A percentile compares a stretch with the other conserved stretches of the same genome.
Evolutionary conservation across 2,797 vertebrate genomes (phyloP).

Genomic region (Remorina albescens): DNA sequence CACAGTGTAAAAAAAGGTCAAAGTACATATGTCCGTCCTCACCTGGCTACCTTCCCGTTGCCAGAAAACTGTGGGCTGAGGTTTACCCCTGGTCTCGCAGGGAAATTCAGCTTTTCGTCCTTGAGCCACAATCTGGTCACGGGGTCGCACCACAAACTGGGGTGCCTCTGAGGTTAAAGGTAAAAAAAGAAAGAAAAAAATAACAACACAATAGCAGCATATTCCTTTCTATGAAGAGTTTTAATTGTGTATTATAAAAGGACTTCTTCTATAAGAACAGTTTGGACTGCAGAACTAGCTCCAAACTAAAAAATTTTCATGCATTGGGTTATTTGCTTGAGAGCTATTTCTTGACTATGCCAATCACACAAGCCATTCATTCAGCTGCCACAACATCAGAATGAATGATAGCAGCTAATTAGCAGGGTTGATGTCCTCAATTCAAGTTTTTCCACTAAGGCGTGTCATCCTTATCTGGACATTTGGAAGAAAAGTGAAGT

Average conservation of each 20-base stretch:
- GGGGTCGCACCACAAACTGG: slow-evolving; percentile 95
- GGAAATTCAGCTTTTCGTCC: slow-evolving; percentile 95
- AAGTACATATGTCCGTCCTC: slow-evolving; percentile 60
- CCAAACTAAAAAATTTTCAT: slow-evolving; percentile 61
- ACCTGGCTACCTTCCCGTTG: slow-evolving; percentile 99
- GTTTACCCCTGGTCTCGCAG: slow-evolving; percentile 97
- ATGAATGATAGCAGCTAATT: slow-evolving; percentile 47
- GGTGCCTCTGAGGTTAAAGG: slow-evolving; percentile 90
- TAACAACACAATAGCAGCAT: slow-evolving; percentile 47
- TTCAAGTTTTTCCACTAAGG: slow-evolving; percentile 28
- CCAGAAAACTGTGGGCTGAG: slow-evolving; percentile 98
- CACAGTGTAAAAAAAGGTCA: too few relatives aligned
- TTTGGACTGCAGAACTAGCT: slow-evolving; percentile 27
- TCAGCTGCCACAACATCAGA: slow-evolving; percentile 45
- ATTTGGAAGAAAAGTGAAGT: slow-evolving; percentile 31
- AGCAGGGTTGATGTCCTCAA: slow-evolving; percentile 6
- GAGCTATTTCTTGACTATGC: slow-evolving; percentile 31
- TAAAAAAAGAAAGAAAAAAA: too few relatives aligned
- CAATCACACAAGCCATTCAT: slow-evolving; percentile 61
- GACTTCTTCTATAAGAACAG: slow-evolving; percentile 16
- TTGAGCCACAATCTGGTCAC: slow-evolving; percentile 98
- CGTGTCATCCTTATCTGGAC: slow-evolving; percentile 46
- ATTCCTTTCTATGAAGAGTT: slow-evolving; percentile 20
- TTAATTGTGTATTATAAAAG: not conserved
- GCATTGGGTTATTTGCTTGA: slow-evolving; percentile 46